Evolutionary conservation across 1,140 invertebrate species (phyloP), one percentile per base, ranked within the genome.

Genomic region (Propsilocerus akamusi): DNA sequence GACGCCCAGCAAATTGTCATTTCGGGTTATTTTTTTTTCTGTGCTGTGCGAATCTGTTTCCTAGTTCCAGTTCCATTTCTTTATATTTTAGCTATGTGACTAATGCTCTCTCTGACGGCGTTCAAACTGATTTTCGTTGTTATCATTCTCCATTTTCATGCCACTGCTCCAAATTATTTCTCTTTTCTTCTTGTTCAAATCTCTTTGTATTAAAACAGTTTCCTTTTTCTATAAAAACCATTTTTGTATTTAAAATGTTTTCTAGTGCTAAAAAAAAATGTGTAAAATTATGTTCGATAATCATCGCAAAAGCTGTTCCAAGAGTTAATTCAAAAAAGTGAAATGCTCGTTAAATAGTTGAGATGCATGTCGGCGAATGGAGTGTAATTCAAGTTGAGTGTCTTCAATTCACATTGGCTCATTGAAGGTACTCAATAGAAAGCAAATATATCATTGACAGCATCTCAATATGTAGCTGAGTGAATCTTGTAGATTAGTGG

Each of bases 291-390:
- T 41, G n/a, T 41, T 17, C 22, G 34, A 20, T 41, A 20, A 41
- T 41, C 34, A 41, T 41, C 34, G 34, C 34, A 20, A 17, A 41
- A 41, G 34, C 34, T 41, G 34, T 41, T 41, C 34, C n/a, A n/a
- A n/a, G n/a, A n/a, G n/a, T n/a, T n/a, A n/a, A n/a, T n/a, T n/a
- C n/a, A n/a, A n/a, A n/a, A n/a, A n/a, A n/a, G n/a, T n/a, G n/a
- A n/a, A n/a, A n/a, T n/a, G n/a, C n/a, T n/a, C n/a, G n/a, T n/a
- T n/a, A n/a, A n/a, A n/a, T n/a, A n/a, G n/a, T n/a, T n/a, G n/a
- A n/a, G n/a, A n/a, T n/a, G n/a, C n/a, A n/a, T n/a, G n/a, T n/a
- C n/a, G n/a, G n/a, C n/a, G n/a, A n/a, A n/a, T n/a, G n/a, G 28
- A 11, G n/a, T 30, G 6, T 6, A 30, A 11, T 30, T 11, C 28